phyloP scores from a whole-genome alignment of 2,113 vertebrate species.

The Hirundichthys speculiger region DNA sequence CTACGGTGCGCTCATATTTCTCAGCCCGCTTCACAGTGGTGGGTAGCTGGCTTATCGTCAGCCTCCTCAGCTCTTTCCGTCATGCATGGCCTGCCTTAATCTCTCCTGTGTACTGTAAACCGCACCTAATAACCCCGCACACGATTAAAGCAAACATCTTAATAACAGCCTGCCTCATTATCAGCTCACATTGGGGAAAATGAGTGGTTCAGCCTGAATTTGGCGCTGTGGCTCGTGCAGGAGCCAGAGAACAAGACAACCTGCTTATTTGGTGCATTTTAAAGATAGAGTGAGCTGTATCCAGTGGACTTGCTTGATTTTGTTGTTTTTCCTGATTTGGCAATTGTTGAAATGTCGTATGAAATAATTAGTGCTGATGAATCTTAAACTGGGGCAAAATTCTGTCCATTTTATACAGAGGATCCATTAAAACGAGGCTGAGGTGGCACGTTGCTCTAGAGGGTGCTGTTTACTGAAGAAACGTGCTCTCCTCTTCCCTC shows the following conservation, averaged over 20 bases:
- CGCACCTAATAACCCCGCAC: constrained; percentile 66
- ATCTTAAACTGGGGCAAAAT: background rate
- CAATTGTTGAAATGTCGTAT: constrained; percentile 8
- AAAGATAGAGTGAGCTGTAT: background rate
- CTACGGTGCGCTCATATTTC: constrained; percentile 63
- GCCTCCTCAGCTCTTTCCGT: constrained; percentile 47
- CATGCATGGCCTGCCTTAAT: constrained; percentile 66
- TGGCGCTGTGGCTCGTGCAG: constrained; percentile 30
- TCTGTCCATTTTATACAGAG: constrained; percentile 5
- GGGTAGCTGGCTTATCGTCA: constrained; percentile 58
- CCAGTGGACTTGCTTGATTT: background rate
- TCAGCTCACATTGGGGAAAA: constrained; percentile 58
- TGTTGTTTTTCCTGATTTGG: background rate
- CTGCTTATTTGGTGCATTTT: background rate
- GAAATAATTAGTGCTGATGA: constrained; percentile 6
- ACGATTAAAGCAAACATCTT: constrained; percentile 72
- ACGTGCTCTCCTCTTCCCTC: constrained; percentile 9
- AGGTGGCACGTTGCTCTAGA: constrained; percentile 63
- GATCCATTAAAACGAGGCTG: background rate
- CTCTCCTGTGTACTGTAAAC: constrained; percentile 72
- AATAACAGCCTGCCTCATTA: constrained; percentile 68
- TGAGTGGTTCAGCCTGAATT: constrained; percentile 27
- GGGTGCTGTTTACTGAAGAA: constrained; percentile 76
- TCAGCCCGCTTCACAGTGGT: constrained; percentile 44
- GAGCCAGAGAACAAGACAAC: constrained; percentile 22